A percentile compares a stretch with the other conserved stretches of the same genome.
Evolutionary conservation across 2,113 vertebrate genomes (phyloP).

Genomic region (Ranitomeya imitator): DNA sequence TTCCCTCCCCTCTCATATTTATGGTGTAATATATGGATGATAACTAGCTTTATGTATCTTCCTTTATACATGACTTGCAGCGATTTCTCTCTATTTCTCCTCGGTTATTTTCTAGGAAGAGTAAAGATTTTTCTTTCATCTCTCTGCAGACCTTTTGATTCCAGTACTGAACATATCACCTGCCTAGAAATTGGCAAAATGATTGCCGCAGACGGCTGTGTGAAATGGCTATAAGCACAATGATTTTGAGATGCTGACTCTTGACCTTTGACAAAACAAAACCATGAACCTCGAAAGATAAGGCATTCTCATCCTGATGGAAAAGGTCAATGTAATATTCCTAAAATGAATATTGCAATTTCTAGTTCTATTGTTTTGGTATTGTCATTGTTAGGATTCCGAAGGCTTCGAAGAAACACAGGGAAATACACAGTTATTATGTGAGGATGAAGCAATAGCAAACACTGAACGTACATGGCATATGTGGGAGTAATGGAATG

Average conservation of each 20-base stretch:
- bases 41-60: background rate
- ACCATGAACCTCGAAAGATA: slow-evolving; percentile 54
- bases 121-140: slow-evolving; percentile 44
- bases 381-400: slow-evolving; percentile 1
- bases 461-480: background rate
- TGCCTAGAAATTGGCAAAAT: slow-evolving; percentile 59
- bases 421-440: background rate
- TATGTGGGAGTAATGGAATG: slow-evolving; percentile 8
- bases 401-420: background rate
- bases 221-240: slow-evolving; percentile 60
- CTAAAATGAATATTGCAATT: slow-evolving; percentile 52
- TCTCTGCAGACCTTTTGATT: slow-evolving; percentile 55
- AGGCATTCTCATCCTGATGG: slow-evolving; percentile 49
- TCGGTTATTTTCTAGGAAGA: slow-evolving; percentile 27
- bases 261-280: slow-evolving; percentile 62
- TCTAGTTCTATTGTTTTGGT: slow-evolving; percentile 36
- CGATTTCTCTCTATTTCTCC: background rate
- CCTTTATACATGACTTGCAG: background rate
- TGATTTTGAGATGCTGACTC: slow-evolving; percentile 60
- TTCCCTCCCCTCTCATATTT: background rate
- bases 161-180: slow-evolving; percentile 47
- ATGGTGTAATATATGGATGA: background rate
- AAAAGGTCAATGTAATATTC: slow-evolving; percentile 57
- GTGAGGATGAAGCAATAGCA: background rate
- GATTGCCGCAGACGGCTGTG: slow-evolving; percentile 59